Evolutionary conservation across 1,140 invertebrate genomes (phyloP), one percentile per base, ranked within the genome.

Genomic region (Musca vetustissima): DNA sequence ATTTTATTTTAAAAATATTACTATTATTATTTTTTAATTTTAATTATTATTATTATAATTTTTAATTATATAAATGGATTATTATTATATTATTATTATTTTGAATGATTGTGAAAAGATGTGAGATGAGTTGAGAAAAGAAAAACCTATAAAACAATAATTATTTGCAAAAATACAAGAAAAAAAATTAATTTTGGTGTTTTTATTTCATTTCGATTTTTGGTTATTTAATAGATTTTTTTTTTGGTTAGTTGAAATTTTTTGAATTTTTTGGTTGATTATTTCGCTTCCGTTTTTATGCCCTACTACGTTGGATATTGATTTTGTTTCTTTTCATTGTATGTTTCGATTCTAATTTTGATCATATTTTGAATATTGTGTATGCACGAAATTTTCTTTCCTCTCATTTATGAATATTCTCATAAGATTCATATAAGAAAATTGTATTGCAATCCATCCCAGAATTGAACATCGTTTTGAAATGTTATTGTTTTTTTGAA

Each of bases 21-120:
- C n/a, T 66, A 49, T 49, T 52, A 50, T 65, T 59, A 59, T 59
- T 59, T 25, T 28, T 28, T 25, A 25, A 66, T 52, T 66, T 66
- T 66, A 66, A 52, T 43, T 64, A 17, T 64, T 53, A 52, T 61
- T 61, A 59, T 59, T 59, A 15, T 61, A 50, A 66, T 66, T 49
- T 28, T 65, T 50, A 24, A 32, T 47, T 25, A 15, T 65, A 24
- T 66, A n/a, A 52, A 19, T 50, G 32, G 19, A 61, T 61, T 36
- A 61, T 61, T 61, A 32, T 59, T n/a, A n/a, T n/a, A n/a, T n/a
- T 59, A 61, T 36, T 43, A 36, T 36, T 61, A 61, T 19, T 61
- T 36, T 61, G 57, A 61, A 61, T 61, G 57, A 61, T 61, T 61
- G 19, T 61, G 57, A 57, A 57, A 36, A 17, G 19, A 61, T 43